Evolutionary conservation across 1,140 invertebrate species (phyloP).

Genomic region (Lysiphlebus fabarum): DNA sequence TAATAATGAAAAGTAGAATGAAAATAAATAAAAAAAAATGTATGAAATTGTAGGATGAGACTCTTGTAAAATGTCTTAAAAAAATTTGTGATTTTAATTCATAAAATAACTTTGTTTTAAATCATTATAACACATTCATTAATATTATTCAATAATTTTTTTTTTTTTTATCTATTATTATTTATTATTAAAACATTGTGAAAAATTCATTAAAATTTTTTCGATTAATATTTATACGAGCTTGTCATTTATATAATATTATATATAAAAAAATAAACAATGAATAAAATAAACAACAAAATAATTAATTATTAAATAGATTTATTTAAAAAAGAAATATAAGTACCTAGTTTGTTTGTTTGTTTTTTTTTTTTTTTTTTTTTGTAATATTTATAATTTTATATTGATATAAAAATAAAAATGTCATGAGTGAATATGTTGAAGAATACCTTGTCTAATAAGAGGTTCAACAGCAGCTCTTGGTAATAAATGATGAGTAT

Average conservation of each 20-base stretch:
- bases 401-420: constrained; percentile 9
- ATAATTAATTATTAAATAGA: neutral
- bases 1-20: too few relatives aligned
- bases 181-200: constrained; percentile 21
- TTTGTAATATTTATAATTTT: too few relatives aligned
- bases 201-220: constrained; percentile 13
- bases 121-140: too few relatives aligned
- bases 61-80: neutral
- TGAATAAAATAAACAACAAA: neutral
- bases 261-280: constrained; percentile 4
- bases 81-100: neutral
- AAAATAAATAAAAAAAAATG: neutral
- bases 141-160: neutral
- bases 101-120: neutral
- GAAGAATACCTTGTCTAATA: constrained; percentile 86
- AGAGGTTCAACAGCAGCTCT: constrained; percentile 85
- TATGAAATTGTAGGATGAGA: neutral
- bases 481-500: constrained; percentile 88
- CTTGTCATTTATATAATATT: constrained; percentile 19
- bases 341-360: neutral
- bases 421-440: constrained; percentile 64
- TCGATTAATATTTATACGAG: constrained; percentile 19
- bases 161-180: constrained; percentile 5
- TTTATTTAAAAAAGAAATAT: neutral
- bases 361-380: constrained; percentile 3